Base-by-base conservation (phyloP, 1,140 invertebrate genomes). In the Andrena cerasifolii region DNA sequence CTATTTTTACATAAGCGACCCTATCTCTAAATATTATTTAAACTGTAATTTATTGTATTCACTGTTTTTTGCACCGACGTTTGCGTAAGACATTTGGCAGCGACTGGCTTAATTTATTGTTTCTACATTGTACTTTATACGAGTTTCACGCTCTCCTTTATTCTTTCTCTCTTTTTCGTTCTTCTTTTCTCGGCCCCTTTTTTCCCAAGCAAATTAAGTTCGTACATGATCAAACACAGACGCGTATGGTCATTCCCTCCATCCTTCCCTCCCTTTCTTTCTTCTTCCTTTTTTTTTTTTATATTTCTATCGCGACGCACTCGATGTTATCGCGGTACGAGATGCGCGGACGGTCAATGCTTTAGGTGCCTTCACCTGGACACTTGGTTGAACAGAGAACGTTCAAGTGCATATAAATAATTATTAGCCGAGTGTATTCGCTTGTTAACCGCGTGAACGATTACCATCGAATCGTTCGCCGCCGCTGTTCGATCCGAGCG, bases 91-190 rank as follows among this genome's bases (percentile, higher is more conserved):
- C 67, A 82, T 88, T 85, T 84, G 86, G 87, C 87, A 89, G 80
- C 77, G 85, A 88, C 84, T 86, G 84, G 86, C 82, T 90, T 89
- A 88, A 90, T 88, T 90, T 89, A 85, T 86, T 88, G 75, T 84
- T 83, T 82, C 79, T 80, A 78, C 54, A 75, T 74, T 80, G 47
- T 84, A 82, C 59, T 78, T 81, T 73, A 45, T 78, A 78, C 28
- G 54, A 28, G 40, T 78, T 56, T 78, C 72, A 53, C 45, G 62
- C 53, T 75, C 61, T 77, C 31, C 31, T 61, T 63, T 61, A 58
- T 66, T 54, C 47, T 36, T 28, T 72, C 70, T 68, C 74, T 53
- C 49, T 72, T 45, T 24, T 56, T 4, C 43, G 16, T 45, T 43
- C 66, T 43, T n/a, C 40, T 21, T 66, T n/a, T n/a, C n/a, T n/a